phyloP scores from a whole-genome alignment of 2,113 vertebrate species.

The Aegotheles bennettii region DNA sequence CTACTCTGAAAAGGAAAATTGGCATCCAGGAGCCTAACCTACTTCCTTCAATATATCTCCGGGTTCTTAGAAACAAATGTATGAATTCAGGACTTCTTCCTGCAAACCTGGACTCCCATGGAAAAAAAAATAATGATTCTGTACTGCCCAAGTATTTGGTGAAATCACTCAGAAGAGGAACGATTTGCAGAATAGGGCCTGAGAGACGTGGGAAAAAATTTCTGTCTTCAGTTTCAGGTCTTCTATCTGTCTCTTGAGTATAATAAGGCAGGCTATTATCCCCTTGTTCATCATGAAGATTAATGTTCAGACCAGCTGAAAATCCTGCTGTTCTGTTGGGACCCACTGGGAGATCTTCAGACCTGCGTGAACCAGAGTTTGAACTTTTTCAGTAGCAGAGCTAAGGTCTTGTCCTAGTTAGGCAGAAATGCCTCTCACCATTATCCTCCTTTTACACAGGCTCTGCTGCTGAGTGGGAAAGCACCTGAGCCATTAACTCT shows the following conservation, averaged over 20 bases:
- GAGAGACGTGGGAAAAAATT: neutral
- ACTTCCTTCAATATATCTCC: neutral
- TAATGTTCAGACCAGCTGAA: slow-evolving; percentile 50
- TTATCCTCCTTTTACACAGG: neutral
- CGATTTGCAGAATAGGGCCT: neutral
- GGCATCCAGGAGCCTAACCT: neutral
- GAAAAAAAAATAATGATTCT: neutral
- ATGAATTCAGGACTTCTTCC: neutral
- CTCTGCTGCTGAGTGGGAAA: neutral
- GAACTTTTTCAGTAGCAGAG: slow-evolving; percentile 27
- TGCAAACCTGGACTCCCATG: neutral
- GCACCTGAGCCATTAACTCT: neutral
- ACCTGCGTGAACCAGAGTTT: slow-evolving; percentile 4
- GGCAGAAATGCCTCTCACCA: neutral
- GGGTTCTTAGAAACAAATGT: neutral
- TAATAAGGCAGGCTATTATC: slow-evolving; percentile 36
- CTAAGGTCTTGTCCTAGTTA: accelerated
- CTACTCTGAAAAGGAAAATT: neutral
- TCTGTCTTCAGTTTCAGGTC: slow-evolving; percentile 22
- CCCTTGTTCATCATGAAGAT: slow-evolving; percentile 50
- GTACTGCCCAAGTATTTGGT: slow-evolving; percentile 25
- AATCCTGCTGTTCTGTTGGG: slow-evolving; percentile 35
- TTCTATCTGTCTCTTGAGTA: slow-evolving; percentile 17
- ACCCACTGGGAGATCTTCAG: neutral
- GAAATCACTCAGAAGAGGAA: slow-evolving; percentile 33